Conservation (phyloP, 2,113 vertebrate genomes). For the Oceanites oceanicus region DNA sequence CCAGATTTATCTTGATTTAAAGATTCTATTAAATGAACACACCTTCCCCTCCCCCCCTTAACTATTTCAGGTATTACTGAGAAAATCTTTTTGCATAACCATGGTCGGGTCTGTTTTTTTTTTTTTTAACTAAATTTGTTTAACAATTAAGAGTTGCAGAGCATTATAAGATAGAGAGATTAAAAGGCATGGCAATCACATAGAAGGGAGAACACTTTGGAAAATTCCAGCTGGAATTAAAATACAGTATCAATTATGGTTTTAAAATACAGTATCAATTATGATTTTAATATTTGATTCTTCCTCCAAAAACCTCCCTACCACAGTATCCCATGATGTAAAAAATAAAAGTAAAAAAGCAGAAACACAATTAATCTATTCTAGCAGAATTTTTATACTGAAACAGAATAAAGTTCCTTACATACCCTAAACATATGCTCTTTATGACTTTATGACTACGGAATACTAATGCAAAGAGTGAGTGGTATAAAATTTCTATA, state of each 20-base stretch:
- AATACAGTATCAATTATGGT: too few relatives aligned
- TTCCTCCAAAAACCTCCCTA: not conserved
- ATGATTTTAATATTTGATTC: not conserved
- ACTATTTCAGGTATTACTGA: not conserved
- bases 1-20: not conserved
- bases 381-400: not conserved
- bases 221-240: not conserved
- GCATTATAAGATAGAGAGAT: not conserved
- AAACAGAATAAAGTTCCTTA: not conserved
- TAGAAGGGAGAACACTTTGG: not conserved
- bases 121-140: not conserved
- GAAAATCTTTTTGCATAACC: not conserved
- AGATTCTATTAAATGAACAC: not conserved
- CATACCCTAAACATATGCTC: not conserved
- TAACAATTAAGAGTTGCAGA: not conserved
- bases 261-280: not conserved
- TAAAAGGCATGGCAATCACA: not conserved
- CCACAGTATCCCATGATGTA: too few relatives aligned
- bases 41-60: not conserved
- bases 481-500: not conserved
- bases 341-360: not conserved
- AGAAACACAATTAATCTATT: not conserved
- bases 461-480: not conserved
- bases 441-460: not conserved
- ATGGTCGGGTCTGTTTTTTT: accelerated